Evolutionary conservation across 2,888 invertebrate genomes (phyloP).

Genomic region (Cerceris rybyensis): DNA sequence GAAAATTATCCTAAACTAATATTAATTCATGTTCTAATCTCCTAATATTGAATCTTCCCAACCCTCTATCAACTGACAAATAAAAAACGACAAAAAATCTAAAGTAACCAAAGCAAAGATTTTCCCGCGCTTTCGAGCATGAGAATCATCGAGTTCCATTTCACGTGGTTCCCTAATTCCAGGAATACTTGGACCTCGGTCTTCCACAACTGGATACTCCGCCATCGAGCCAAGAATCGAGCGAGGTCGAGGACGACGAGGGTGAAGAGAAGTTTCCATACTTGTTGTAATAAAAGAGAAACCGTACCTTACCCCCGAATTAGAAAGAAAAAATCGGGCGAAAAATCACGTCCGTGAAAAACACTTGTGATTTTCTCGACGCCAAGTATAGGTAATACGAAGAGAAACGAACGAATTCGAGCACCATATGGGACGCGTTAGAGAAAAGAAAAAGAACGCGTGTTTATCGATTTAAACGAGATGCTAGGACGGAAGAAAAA

Average conservation of each 20-base stretch:
- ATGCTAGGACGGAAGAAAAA: constrained; percentile 11
- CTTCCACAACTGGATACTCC: constrained; percentile 93
- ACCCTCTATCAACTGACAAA: too few species aligned
- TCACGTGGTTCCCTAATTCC: constrained; percentile 11
- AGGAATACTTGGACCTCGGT: constrained; percentile 94
- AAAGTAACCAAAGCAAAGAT: too few species aligned
- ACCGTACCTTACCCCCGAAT: not conserved
- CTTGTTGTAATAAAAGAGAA: constrained; percentile 72
- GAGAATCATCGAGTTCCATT: not conserved
- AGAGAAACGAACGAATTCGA: constrained; percentile 12
- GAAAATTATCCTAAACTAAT: too few species aligned
- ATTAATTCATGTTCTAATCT: too few species aligned
- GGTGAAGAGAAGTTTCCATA: constrained; percentile 80
- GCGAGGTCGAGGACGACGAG: constrained; percentile 83
- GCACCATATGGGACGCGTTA: constrained; percentile 5
- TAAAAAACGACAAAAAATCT: too few species aligned
- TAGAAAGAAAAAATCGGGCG: too few species aligned
- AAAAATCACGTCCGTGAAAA: not conserved
- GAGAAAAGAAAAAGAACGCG: not conserved
- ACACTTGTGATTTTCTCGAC: not conserved
- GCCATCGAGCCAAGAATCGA: constrained; percentile 93
- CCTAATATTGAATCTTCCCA: too few species aligned
- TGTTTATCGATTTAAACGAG: constrained; percentile 8
- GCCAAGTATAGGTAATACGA: not conserved
- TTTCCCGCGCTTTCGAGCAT: too few species aligned